Percentiles rank a stretch among this genome's conserved stretches.
phyloP scores from a whole-genome alignment of 1,140 invertebrate species.

The Hylyphantes graminicola region DNA sequence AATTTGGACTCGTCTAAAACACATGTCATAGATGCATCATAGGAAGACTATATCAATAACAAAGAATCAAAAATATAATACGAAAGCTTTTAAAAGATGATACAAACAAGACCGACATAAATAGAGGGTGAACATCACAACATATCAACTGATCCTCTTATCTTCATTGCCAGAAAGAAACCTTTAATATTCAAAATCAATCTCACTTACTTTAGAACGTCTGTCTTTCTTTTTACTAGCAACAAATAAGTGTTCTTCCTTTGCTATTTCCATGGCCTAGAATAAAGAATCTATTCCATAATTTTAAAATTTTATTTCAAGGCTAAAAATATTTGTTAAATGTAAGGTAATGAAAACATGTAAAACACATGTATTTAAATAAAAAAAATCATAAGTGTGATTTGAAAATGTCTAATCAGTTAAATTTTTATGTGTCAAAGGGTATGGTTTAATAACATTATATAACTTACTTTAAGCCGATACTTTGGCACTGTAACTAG shows the following conservation, averaged over 20 bases:
- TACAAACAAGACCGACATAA: too few relatives aligned
- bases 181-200: not conserved
- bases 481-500: slow-evolving; percentile 89
- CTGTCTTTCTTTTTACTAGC: slow-evolving; percentile 67
- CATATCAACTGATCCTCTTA: too few relatives aligned
- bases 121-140: too few relatives aligned
- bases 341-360: not conserved
- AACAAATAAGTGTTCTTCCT: slow-evolving; percentile 76
- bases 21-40: too few relatives aligned
- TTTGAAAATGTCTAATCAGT: not conserved
- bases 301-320: not conserved
- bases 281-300: slow-evolving; percentile 63
- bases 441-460: not conserved
- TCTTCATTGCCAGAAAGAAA: too few relatives aligned
- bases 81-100: too few relatives aligned
- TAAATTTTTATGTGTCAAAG: not conserved
- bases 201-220: slow-evolving; percentile 67
- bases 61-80: too few relatives aligned
- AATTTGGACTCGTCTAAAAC: too few relatives aligned
- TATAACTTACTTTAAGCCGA: slow-evolving; percentile 70
- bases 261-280: slow-evolving; percentile 83
- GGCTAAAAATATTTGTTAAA: not conserved
- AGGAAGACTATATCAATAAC: too few relatives aligned
- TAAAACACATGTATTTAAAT: not conserved
- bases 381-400: not conserved